Percentiles rank a stretch among this genome's conserved stretches.
phyloP scores from a whole-genome alignment of 2,113 vertebrate genomes.

The Plotosus lineatus region DNA sequence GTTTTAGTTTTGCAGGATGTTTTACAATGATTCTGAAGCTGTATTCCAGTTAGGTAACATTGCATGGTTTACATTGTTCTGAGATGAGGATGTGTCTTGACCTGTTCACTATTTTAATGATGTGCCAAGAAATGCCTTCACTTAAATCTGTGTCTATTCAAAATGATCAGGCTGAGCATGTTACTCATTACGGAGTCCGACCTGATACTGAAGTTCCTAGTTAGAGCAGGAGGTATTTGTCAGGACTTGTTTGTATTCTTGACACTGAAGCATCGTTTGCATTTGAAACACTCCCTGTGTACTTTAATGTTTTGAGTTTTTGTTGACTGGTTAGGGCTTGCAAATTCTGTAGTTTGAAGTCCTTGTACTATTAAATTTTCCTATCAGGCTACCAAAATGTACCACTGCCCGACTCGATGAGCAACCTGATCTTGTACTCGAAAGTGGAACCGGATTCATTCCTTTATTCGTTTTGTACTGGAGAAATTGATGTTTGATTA shows the following conservation, averaged over 20 bases:
- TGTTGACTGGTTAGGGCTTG: too few species aligned
- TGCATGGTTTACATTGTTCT: neutral
- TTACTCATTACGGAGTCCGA: neutral
- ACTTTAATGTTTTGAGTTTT: too few species aligned
- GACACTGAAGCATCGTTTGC: conserved; percentile 9
- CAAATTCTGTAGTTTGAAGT: too few species aligned
- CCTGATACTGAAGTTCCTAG: conserved; percentile 6
- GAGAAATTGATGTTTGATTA: too few species aligned
- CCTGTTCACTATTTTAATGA: conserved; percentile 38
- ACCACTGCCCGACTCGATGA: too few species aligned
- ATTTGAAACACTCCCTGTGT: conserved; percentile 9
- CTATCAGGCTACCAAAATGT: too few species aligned
- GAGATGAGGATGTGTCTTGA: conserved; percentile 15
- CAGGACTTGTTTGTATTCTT: conserved; percentile 25
- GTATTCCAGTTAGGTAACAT: neutral
- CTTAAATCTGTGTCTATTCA: neutral
- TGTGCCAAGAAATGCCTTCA: conserved; percentile 16
- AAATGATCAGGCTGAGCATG: conserved; percentile 1
- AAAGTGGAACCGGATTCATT: too few species aligned
- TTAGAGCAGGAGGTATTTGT: neutral
- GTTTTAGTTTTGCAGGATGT: neutral
- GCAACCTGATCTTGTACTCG: too few species aligned
- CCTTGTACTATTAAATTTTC: too few species aligned
- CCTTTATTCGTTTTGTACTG: too few species aligned
- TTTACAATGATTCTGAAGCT: neutral